Conservation (phyloP, 2,797 vertebrate genomes). For the Clamator glandarius region DNA sequence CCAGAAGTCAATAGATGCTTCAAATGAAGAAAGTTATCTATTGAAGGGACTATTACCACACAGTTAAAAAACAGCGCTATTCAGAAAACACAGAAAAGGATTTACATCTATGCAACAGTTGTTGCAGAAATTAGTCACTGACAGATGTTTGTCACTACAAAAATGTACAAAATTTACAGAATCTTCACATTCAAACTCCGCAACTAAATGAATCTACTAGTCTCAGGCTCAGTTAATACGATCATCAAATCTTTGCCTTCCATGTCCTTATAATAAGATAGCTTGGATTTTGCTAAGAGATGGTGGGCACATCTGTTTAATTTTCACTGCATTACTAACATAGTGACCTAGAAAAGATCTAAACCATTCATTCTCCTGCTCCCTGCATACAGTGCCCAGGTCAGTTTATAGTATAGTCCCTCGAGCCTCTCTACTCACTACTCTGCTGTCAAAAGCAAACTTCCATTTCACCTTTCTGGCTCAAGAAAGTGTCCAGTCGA, state of each 20-base stretch:
- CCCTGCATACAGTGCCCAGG: not conserved
- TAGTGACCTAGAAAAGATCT: not conserved
- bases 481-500: not conserved
- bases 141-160: not conserved
- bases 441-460: not conserved
- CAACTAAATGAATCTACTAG: not conserved
- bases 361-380: not conserved
- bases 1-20: not conserved
- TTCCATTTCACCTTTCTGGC: not conserved
- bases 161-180: not conserved
- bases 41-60: not conserved
- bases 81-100: not conserved
- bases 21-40: not conserved
- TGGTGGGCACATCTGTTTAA: not conserved
- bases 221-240: not conserved
- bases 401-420: not conserved
- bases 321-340: not conserved
- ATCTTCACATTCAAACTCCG: not conserved
- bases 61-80: not conserved
- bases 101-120: not conserved
- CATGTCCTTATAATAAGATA: not conserved
- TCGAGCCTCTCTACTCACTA: not conserved
- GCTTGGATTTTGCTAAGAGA: not conserved
- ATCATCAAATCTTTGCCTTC: not conserved
- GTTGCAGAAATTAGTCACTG: not conserved